phyloP scores from a whole-genome alignment of 2,888 invertebrate species.

The Tipula vernalis region DNA sequence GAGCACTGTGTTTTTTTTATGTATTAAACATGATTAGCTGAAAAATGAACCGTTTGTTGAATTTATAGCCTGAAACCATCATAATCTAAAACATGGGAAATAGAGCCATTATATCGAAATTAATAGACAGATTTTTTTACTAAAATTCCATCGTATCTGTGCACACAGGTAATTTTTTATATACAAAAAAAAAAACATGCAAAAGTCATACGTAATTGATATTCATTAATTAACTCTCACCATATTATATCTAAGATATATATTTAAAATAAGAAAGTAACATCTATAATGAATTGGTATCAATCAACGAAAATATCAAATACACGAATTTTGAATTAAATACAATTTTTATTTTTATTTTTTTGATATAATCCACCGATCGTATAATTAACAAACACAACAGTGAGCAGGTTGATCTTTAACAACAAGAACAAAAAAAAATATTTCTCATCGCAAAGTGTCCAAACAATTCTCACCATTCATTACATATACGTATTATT shows the following conservation, averaged over 20 bases:
- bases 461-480: conserved; percentile 4
- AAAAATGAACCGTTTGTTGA: neutral
- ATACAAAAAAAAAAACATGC: neutral
- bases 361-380: neutral
- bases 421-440: neutral
- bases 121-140: neutral
- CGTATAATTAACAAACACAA: neutral
- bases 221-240: conserved; percentile 4
- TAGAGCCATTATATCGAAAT: neutral
- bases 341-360: neutral
- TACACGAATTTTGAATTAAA: neutral
- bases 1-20: neutral
- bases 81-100: neutral
- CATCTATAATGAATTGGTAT: conserved; percentile 4
- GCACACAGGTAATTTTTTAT: neutral
- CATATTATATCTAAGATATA: neutral
- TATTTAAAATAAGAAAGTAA: neutral
- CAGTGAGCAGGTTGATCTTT: neutral
- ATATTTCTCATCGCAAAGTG: neutral
- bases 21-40: neutral
- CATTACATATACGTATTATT: neutral
- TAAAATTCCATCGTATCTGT: neutral
- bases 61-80: neutral
- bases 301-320: neutral
- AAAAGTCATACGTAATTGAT: neutral